Conservation (phyloP, 2,113 vertebrate species). For the Chaenogobius annularis region DNA sequence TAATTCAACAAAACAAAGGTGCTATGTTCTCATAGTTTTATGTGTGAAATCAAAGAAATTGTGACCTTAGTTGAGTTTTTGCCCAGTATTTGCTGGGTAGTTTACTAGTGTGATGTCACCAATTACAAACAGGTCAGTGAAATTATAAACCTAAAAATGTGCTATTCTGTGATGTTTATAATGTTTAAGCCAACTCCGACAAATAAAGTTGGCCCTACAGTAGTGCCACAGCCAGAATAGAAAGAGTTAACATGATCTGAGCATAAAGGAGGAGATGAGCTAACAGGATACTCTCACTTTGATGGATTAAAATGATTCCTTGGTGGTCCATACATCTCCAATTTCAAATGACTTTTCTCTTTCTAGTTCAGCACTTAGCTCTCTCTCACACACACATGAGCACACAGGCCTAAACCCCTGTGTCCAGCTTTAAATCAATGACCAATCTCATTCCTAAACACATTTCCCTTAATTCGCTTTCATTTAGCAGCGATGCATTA, state of each 20-base stretch:
- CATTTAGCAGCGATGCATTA: slow-evolving; percentile 48
- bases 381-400: neutral
- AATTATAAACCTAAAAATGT: no score
- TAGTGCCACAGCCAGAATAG: neutral
- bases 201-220: no score
- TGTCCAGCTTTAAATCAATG: slow-evolving; percentile 45
- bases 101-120: no score
- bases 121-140: no score
- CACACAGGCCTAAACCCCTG: slow-evolving; percentile 14
- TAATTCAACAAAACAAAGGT: no score
- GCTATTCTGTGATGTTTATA: no score
- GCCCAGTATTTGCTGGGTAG: no score
- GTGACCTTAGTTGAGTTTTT: no score
- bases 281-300: slow-evolving; percentile 9
- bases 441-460: slow-evolving; percentile 28
- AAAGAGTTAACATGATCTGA: neutral
- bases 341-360: slow-evolving; percentile 15
- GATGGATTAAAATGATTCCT: slow-evolving; percentile 24
- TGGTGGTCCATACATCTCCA: neutral
- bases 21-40: no score
- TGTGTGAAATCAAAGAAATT: no score
- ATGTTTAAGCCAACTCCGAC: no score
- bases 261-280: neutral
- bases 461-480: slow-evolving; percentile 36
- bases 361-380: neutral